Base-by-base conservation (phyloP, 2,888 invertebrate species). In the Ectobius pallidus region DNA sequence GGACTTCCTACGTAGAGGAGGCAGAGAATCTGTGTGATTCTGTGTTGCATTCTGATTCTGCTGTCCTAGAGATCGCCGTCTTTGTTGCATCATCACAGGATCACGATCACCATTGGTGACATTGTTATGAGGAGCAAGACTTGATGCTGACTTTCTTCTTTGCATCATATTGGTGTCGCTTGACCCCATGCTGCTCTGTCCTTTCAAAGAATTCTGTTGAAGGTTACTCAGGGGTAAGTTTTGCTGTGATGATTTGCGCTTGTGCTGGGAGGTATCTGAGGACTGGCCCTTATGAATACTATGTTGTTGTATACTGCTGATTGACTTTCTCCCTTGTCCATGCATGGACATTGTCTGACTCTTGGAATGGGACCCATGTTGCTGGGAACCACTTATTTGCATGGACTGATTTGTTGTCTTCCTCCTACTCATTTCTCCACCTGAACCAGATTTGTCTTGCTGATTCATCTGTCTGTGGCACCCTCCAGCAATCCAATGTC, bases 401-500 rank as follows among this genome's bases (percentile, higher is more conserved):
- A 65, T 16, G 11, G 65, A 27, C 22, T 65, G 65, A 14, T 18
- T 46, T 3, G 32, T 63, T 65, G 65, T 65, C 27, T 65, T 65
- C 18, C 65, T 27, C 25, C 65, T 42, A 9, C 25, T 14, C 25
- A 7, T 46, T n/a, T 39, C 9, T 1, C 42, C 63, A 30, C 25
- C 65, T 44, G 65, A 30, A 18, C 46, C 65, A 18, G 27, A n/a
- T 30, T 65, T 69, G n/a, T 69, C 52, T 49, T 49, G 69, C 16
- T 69, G 69, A 49, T 7, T 55, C n/a, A 16, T 34, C 32, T 69
- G 69, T 30, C 42, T 25, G 14, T 20, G 27, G 84, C 84, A 62
- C 87, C 69, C 88, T 55, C 85, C 83, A 68, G 85, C 85, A 0
- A 86, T 81, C 90, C 90, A 90, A 78, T 86, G 87, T 73, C 89